phyloP scores from a whole-genome alignment of 2,797 vertebrate species.

The Thamnophis elegans region DNA sequence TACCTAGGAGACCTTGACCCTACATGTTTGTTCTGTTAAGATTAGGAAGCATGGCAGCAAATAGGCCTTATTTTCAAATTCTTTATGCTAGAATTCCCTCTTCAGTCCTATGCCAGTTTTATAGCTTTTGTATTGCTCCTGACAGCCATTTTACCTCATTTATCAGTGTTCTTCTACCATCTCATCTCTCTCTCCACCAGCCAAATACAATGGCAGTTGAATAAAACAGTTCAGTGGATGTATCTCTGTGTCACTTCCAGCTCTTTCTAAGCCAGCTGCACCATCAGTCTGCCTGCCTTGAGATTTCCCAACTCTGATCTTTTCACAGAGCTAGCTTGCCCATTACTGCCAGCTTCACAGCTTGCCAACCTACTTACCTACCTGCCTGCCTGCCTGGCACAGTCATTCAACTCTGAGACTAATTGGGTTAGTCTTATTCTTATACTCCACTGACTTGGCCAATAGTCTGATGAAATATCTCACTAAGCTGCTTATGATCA shows the following conservation, averaged over 20 bases:
- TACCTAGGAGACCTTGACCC: not conserved
- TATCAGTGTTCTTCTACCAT: not conserved
- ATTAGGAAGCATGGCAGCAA: not conserved
- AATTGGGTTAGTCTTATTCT: not conserved
- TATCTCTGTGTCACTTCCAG: not conserved
- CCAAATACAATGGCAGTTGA: not conserved
- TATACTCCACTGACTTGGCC: not conserved
- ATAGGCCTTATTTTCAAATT: not conserved
- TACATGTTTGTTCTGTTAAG: not conserved
- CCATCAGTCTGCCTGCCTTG: not conserved
- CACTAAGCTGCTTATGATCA: not conserved
- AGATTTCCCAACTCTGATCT: not conserved
- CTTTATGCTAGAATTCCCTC: not conserved
- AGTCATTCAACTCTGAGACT: not conserved
- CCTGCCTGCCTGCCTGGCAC: not conserved
- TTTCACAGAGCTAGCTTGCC: not conserved
- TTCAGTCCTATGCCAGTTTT: not conserved
- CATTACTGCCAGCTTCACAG: not conserved
- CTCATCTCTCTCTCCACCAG: not conserved
- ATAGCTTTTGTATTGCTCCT: not conserved
- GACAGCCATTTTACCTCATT: not conserved
- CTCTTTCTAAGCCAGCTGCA: not conserved
- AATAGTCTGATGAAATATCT: not conserved
- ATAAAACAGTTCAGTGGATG: not conserved
- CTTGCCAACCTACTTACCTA: not conserved